phyloP scores from a whole-genome alignment of 1,140 invertebrate species.

The Orius insidiosus region DNA sequence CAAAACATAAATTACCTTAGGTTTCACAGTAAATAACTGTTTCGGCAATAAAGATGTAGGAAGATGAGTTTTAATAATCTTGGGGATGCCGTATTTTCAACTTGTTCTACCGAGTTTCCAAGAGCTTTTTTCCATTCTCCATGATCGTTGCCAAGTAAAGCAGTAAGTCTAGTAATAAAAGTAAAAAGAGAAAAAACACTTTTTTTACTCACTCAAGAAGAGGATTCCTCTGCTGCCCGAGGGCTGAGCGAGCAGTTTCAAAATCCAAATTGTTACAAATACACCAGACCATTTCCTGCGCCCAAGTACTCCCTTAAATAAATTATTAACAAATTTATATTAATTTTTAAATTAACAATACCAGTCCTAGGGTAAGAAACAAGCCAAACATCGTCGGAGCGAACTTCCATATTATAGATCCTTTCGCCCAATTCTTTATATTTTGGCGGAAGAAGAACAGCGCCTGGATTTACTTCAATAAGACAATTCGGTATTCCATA shows the following conservation, averaged over 20 bases:
- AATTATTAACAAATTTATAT: too few relatives aligned
- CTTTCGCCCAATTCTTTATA: conserved; percentile 45
- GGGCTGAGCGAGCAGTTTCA: conserved; percentile 41
- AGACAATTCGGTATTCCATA: conserved; percentile 48
- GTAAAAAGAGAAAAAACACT: too few relatives aligned
- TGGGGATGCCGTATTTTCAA: conserved; percentile 44
- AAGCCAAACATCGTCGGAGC: conserved; percentile 58
- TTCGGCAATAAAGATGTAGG: conserved; percentile 51
- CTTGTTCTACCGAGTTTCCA: conserved; percentile 46
- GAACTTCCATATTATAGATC: conserved; percentile 44
- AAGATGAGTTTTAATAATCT: conserved; percentile 69
- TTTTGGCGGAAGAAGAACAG: conserved; percentile 44
- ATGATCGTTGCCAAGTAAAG: conserved; percentile 29
- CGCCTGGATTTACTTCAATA: conserved; percentile 47
- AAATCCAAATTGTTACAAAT: conserved; percentile 63
- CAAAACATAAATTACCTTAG: conserved; percentile 39
- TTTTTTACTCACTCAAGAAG: conserved; percentile 40
- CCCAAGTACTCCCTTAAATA: conserved; percentile 67
- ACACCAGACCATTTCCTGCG: conserved; percentile 76
- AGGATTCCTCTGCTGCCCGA: conserved; percentile 40
- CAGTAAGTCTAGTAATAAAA: conserved; percentile 26
- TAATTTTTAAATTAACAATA: too few relatives aligned
- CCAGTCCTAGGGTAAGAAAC: conserved; percentile 66
- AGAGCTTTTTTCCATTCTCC: conserved; percentile 27
- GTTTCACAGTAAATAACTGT: conserved; percentile 45